Base-by-base conservation (phyloP, 2,888 invertebrate species). In the Acleris cristana region DNA sequence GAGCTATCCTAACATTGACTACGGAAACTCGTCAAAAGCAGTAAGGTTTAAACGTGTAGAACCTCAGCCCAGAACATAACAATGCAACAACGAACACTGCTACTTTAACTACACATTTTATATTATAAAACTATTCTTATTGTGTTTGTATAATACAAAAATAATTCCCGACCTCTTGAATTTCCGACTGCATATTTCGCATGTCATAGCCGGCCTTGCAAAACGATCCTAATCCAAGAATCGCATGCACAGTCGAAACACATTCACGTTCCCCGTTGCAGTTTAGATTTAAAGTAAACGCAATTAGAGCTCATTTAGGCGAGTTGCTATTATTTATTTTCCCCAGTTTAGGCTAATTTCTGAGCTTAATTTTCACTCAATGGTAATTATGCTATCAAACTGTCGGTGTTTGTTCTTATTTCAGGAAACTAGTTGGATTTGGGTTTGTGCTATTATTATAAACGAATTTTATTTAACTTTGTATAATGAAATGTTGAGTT, bases 171-270 rank as follows among this genome's bases (percentile, higher is more conserved):
- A 48, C 48, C 7, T 48, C 18, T 18, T 48, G n/a, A 48, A 14
- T 54, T 12, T n/a, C 54, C n/a, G 30, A 44, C 14, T 40, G 56
- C 54, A 18, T 30, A 53, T 53, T 62, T 18, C n/a, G 44, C 53
- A 54, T 45, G 53, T 53, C 60, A 45, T 7, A n/a, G 19, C 23
- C 23, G 63, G n/a, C 56, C 56, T 64, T 51, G 56, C 55, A 64
- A 34, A 63, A 21, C 40, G 48, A 30, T 51, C 40, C 49, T 64
- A 56, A 64, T 34, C 63, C 49, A 14, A 56, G 18, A 48, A 56
- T 56, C 26, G 63, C 63, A 56, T 64, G 63, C 55, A 53, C 34
- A 6, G 23, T 23, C 23, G 21, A 23, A 59, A 18, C 19, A 59
- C 21, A 56, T 56, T n/a, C 56, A 49, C 40, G 21, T 14, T 18